Evolutionary conservation across 1,140 invertebrate species (phyloP), one percentile per base, ranked within the genome.

Genomic region (Geopemphigus sp.): DNA sequence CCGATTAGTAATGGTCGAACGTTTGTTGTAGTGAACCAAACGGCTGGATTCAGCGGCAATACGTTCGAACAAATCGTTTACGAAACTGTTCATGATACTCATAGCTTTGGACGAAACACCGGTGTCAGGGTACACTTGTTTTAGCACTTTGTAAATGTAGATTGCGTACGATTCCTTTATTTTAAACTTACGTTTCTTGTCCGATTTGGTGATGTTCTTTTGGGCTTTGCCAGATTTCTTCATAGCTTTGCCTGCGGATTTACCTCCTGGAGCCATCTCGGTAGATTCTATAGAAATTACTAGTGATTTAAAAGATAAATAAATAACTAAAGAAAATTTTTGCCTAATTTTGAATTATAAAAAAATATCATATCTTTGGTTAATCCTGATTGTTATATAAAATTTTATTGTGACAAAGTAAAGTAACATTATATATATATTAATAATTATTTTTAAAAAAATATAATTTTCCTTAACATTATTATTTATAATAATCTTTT

Each of bases 51-150:
- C 88, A 29, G 85, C 84, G 57, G 88, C 87, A 82, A 54, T 54
- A 17, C 53, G 53, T 15, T 54, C 53, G 53, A 54, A 54, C 15
- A 54, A 5, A 17, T 54, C 90, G 73, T 88, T 88, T 54, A 91
- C 89, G 83, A 92, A 92, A 63, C 86, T 88, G 84, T 88, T 88
- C 88, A 90, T 89, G 50, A 53, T 53, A 14, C 4, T 53, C 50
- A 53, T 53, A 14, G 50, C 50, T 14, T 53, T 53, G 17, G 50
- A 53, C 17, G 50, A 53, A 17, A 53, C 17, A 17, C 12, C 14
- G 50, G 17, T 53, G 4, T 53, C 6, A 4, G 50, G 50, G 50
- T 53, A 14, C 15, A 53, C 50, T 53, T 53, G 50, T 6, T 56
- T 56, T 5, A 56, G 8, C n/a, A 56, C 54, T 8, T 56, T 56